Percentiles rank a stretch among this genome's conserved stretches.
Conservation (phyloP, 1,140 invertebrate genomes). For the Tribolium castaneum region DNA sequence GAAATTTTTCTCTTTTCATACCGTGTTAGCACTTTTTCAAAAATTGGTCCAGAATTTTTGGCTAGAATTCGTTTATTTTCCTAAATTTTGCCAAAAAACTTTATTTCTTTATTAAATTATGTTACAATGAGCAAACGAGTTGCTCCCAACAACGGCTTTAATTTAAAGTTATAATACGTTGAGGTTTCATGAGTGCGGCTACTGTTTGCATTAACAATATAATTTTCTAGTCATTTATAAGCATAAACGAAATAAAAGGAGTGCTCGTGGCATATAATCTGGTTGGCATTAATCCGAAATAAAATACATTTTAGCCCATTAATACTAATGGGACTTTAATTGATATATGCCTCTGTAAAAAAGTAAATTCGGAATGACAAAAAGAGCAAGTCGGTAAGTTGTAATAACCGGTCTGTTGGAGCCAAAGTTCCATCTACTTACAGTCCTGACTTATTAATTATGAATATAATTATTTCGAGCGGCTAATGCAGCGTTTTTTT, state of each 20-base stretch:
- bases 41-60: too few species aligned
- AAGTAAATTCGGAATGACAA: conserved; percentile 34
- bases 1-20: too few species aligned
- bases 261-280: conserved; percentile 28
- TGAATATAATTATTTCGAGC: conserved; percentile 31
- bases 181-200: conserved; percentile 3
- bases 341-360: conserved; percentile 30
- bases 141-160: background rate
- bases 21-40: too few species aligned
- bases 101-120: too few species aligned
- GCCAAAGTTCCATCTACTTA: conserved; percentile 17
- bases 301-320: conserved; percentile 43
- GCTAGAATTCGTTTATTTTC: too few species aligned
- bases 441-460: conserved; percentile 25
- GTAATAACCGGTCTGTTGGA: conserved; percentile 26
- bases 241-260: conserved; percentile 29
- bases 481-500: conserved; percentile 17
- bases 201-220: conserved; percentile 35
- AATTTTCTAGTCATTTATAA: conserved; percentile 23
- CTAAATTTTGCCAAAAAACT: too few species aligned
- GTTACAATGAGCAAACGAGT: background rate
- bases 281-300: conserved; percentile 34
- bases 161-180: background rate
- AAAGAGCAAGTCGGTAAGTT: conserved; percentile 14
- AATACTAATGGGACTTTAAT: conserved; percentile 42